phyloP scores from a whole-genome alignment of 2,113 vertebrate species.

The Anser brachyrhynchus region DNA sequence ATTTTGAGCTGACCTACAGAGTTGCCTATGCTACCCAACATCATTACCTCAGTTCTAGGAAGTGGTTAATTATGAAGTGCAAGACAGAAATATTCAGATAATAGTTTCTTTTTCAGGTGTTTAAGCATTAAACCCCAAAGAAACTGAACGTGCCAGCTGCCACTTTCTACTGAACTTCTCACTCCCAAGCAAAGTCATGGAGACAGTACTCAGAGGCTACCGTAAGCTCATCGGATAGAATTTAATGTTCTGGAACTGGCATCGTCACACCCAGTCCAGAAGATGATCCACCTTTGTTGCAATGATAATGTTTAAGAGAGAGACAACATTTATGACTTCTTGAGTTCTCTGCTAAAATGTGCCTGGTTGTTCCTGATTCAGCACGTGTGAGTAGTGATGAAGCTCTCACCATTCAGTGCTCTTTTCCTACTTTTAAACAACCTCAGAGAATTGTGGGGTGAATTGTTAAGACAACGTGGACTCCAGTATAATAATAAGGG shows the following conservation, averaged over 20 bases:
- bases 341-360: background rate
- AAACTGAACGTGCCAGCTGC: background rate
- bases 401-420: background rate
- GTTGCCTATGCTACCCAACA: background rate
- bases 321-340: background rate
- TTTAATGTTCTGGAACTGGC: background rate
- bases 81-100: background rate
- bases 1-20: background rate
- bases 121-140: background rate
- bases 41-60: background rate
- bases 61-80: too few species aligned
- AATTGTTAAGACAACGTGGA: background rate
- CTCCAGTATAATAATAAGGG: background rate
- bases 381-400: background rate
- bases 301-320: background rate
- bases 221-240: background rate
- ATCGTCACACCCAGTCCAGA: background rate
- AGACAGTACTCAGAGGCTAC: background rate
- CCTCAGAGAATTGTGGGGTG: background rate
- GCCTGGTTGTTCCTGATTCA: background rate
- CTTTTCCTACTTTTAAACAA: background rate
- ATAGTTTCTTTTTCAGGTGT: background rate
- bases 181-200: background rate
- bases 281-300: background rate
- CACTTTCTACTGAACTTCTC: background rate